These are phyloP conservation scores for Xyrichtys novacula DNA, from an alignment of 2,797 vertebrate genomes.

Conservation along the genomic window DNA sequence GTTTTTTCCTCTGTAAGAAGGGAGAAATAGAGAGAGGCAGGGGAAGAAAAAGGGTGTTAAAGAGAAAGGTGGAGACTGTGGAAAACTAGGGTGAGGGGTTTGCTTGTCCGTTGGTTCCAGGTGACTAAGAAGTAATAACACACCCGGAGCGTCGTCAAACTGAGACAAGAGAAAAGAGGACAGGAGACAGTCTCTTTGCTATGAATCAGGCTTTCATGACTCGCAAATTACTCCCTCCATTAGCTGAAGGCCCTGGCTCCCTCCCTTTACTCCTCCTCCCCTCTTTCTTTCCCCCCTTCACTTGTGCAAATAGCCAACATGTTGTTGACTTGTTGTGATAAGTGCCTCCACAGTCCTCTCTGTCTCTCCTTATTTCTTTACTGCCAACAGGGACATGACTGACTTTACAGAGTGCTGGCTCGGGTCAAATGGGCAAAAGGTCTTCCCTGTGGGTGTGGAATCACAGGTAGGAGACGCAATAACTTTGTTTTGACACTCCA, in stretches of 20 bases:
- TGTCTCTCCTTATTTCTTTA: conserved; percentile 17
- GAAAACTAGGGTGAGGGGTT: conserved; percentile 35
- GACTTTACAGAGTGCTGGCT: conserved; percentile 32
- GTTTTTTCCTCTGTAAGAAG: conserved; percentile 35
- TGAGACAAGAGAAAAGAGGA: conserved; percentile 68
- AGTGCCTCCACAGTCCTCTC: conserved; percentile 34
- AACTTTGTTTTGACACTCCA: conserved; percentile 12
- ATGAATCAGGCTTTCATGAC: conserved; percentile 78
- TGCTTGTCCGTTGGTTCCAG: conserved; percentile 56
- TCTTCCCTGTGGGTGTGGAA: neutral
- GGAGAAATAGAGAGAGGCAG: conserved; percentile 6
- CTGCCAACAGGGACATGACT: conserved; percentile 28
- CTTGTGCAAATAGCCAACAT: conserved; percentile 45
- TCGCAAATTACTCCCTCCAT: conserved; percentile 73
- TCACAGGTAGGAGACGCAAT: conserved; percentile 20
- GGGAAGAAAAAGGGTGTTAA: conserved; percentile 9
- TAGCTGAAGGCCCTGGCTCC: conserved; percentile 55
- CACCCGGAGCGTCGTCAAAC: conserved; percentile 42
- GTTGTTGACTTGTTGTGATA: conserved; percentile 48
- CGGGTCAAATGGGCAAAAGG: conserved; percentile 19
- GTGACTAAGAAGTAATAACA: conserved; percentile 65
- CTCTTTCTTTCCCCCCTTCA: conserved; percentile 37
- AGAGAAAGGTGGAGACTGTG: conserved; percentile 14
- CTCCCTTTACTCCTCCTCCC: conserved; percentile 50
- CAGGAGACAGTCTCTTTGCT: conserved; percentile 65